These are phyloP conservation scores for Sminthurides bifidus DNA, from an alignment of 1,140 invertebrate species.

Conservation along the genomic window DNA sequence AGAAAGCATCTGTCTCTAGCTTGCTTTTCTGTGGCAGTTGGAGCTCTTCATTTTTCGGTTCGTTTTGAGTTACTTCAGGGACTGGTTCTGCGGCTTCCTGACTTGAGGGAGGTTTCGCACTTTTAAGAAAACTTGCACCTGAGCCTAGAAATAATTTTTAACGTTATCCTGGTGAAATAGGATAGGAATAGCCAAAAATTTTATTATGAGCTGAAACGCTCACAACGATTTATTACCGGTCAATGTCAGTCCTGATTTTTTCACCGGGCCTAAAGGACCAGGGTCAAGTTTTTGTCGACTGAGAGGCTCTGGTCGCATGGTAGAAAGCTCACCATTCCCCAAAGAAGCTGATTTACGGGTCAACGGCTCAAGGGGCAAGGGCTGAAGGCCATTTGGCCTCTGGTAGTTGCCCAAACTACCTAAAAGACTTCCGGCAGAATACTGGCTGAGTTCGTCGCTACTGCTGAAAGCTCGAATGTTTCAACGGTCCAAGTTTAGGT, in stretches of 20 bases:
- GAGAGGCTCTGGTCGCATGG: too few species aligned
- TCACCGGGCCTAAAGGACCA: background rate
- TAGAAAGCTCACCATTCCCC: too few species aligned
- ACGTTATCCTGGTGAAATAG: too few species aligned
- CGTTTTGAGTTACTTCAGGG: too few species aligned
- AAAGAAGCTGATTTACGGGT: background rate
- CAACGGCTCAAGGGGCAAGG: background rate
- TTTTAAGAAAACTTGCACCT: constrained; percentile 12
- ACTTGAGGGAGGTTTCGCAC: background rate
- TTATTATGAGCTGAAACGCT: background rate
- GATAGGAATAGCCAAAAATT: background rate
- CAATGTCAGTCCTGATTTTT: constrained; percentile 5
- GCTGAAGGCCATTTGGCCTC: too few species aligned
- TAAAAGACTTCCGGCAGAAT: too few species aligned
- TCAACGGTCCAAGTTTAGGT: constrained; percentile 10
- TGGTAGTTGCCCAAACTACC: too few species aligned
- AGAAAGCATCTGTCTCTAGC: too few species aligned
- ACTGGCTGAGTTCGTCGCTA: constrained; percentile 2
- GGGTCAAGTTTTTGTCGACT: too few species aligned
- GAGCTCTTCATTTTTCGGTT: too few species aligned
- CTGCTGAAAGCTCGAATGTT: constrained; percentile 5
- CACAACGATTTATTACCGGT: constrained; percentile 4
- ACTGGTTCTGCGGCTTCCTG: too few species aligned
- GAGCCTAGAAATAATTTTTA: constrained; percentile 1
- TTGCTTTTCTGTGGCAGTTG: too few species aligned